Evolutionary conservation across 2,797 vertebrate genomes (phyloP).

Genomic region (Oceanodroma leucorhoa): DNA sequence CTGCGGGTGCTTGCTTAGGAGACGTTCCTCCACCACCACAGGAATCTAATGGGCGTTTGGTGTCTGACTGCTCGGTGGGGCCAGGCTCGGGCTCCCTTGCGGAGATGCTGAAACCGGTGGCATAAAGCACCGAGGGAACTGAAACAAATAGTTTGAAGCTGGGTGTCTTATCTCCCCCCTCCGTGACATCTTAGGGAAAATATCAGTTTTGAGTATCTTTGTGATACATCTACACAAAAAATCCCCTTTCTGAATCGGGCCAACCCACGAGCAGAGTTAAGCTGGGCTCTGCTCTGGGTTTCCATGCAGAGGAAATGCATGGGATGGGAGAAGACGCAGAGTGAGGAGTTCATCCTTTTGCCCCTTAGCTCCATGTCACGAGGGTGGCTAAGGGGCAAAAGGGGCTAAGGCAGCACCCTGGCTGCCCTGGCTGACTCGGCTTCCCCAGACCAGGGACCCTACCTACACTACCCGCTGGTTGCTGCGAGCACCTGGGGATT

Average conservation of each 20-base stretch:
- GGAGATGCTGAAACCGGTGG: not conserved
- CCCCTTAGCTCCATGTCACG: accelerated
- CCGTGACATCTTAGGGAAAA: not conserved
- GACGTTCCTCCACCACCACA: not conserved
- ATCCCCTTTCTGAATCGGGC: not conserved
- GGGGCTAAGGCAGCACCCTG: too few relatives aligned
- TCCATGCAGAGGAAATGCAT: not conserved
- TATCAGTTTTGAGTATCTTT: not conserved
- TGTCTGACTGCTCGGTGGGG: not conserved
- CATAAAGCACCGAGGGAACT: not conserved
- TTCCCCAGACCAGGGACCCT: not conserved
- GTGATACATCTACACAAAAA: not conserved
- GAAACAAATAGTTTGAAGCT: not conserved
- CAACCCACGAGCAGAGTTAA: not conserved
- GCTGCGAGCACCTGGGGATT: not conserved
- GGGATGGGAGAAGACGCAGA: not conserved
- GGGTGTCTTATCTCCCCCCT: not conserved
- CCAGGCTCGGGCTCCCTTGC: not conserved
- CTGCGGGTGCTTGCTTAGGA: not conserved
- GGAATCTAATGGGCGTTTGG: not conserved
- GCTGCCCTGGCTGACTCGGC: not conserved
- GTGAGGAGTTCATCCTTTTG: not conserved
- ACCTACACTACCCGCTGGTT: not conserved
- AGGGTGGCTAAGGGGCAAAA: too few relatives aligned
- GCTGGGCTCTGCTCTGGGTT: not conserved